Evolutionary conservation across 2,113 vertebrate species (phyloP).

Genomic region (Pangasianodon gigas): DNA sequence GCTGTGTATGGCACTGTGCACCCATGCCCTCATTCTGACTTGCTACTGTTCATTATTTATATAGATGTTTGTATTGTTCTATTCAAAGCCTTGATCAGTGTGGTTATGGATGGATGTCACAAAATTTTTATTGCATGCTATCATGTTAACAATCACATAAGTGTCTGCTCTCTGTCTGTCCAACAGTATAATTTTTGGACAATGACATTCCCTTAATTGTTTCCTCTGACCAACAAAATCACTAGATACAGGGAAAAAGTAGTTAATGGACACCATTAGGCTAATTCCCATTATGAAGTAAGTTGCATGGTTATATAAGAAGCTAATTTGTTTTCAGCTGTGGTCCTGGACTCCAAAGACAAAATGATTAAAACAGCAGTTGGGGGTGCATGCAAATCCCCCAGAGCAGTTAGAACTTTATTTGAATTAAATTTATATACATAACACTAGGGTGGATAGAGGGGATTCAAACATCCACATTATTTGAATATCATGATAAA

Average conservation of each 20-base stretch:
- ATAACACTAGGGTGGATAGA: neutral
- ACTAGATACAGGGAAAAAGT: neutral
- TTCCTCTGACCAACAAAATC: neutral
- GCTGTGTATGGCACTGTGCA: neutral
- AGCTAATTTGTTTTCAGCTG: slow-evolving; percentile 11
- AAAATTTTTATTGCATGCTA: neutral
- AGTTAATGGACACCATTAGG: neutral
- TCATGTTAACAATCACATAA: neutral
- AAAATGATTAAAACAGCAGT: neutral
- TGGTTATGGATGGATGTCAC: neutral
- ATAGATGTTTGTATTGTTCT: neutral
- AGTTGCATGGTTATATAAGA: neutral
- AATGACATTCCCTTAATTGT: neutral
- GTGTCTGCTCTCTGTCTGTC: neutral
- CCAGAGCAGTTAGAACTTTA: slow-evolving; percentile 28
- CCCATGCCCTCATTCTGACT: neutral
- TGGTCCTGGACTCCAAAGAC: slow-evolving; percentile 6
- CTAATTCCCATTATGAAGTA: neutral
- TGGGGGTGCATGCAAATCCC: slow-evolving; percentile 23
- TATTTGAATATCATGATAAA: neutral
- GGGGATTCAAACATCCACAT: neutral
- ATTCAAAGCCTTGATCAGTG: neutral
- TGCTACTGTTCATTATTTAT: neutral
- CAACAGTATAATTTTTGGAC: neutral
- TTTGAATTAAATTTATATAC: slow-evolving; percentile 37